A percentile compares a stretch with the other conserved stretches of the same genome.
phyloP scores from a whole-genome alignment of 2,888 invertebrate genomes.

The Bhutanitis thaidina region DNA sequence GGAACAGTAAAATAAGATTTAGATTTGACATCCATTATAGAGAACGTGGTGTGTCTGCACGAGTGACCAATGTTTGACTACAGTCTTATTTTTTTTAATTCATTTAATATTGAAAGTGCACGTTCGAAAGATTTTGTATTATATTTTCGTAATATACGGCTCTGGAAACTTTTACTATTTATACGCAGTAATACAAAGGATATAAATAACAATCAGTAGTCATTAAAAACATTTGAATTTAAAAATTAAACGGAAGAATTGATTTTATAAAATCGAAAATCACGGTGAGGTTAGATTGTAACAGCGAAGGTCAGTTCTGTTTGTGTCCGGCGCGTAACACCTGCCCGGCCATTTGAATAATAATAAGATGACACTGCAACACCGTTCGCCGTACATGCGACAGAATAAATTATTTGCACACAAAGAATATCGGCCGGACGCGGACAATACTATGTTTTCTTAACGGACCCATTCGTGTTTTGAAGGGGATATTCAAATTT shows the following conservation, averaged over 20 bases:
- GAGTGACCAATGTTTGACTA: no score
- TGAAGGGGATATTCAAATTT: slow-evolving; percentile 74
- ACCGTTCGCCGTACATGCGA: slow-evolving; percentile 46
- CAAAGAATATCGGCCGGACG: slow-evolving; percentile 45
- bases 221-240: slow-evolving; percentile 10
- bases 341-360: slow-evolving; percentile 64
- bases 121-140: no score
- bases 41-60: no score
- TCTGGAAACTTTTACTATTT: no score
- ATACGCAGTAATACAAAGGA: neutral
- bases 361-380: slow-evolving; percentile 60
- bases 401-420: slow-evolving; percentile 63
- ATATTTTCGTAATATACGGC: no score
- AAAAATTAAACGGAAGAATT: neutral
- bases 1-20: no score
- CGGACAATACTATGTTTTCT: slow-evolving; percentile 67
- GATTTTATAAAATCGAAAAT: neutral
- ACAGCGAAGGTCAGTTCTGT: slow-evolving; percentile 63
- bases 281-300: slow-evolving; percentile 16
- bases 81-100: no score
- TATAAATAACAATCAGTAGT: no score
- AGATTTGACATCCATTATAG: no score
- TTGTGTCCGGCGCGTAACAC: slow-evolving; percentile 48
- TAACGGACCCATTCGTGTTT: slow-evolving; percentile 38
- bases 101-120: no score